Percentiles rank a stretch among this genome's conserved stretches.
phyloP scores from a whole-genome alignment of 37 sponge, comb jelly and placozoan species.

The Chondrosia reniformis region DNA sequence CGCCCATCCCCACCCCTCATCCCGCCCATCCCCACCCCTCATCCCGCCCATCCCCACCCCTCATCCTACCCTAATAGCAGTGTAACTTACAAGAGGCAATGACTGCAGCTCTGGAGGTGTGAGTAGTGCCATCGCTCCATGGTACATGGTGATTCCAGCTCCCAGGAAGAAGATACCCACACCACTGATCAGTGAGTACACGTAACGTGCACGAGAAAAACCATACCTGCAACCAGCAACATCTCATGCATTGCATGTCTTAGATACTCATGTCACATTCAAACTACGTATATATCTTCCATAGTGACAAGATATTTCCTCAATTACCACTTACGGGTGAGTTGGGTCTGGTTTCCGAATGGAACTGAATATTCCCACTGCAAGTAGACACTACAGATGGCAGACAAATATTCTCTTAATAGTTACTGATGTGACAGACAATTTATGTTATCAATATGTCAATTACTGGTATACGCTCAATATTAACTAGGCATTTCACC shows the following conservation, averaged over 20 bases:
- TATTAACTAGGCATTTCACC: constrained; percentile 27
- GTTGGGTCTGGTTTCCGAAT: constrained; percentile 86
- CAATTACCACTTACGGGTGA: constrained; percentile 95
- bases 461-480: not conserved
- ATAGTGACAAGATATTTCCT: not conserved
- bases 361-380: constrained; percentile 89
- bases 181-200: constrained; percentile 96
- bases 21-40: too few species aligned
- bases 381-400: constrained; percentile 83
- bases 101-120: constrained; percentile 76
- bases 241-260: not conserved
- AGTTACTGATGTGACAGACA: not conserved
- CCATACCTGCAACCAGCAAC: not conserved
- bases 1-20: too few species aligned
- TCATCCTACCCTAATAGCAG: too few species aligned
- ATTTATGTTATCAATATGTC: not conserved
- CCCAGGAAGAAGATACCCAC: constrained; percentile 97
- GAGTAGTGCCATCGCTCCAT: constrained; percentile 78
- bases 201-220: constrained; percentile 36
- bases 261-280: not conserved
- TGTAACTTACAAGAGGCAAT: constrained; percentile 72
- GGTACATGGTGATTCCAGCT: constrained; percentile 88
- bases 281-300: not conserved
- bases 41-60: too few species aligned
- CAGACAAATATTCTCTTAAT: not conserved